Evolutionary conservation across 2,113 vertebrate genomes (phyloP).

Genomic region (Hiodon alosoides): DNA sequence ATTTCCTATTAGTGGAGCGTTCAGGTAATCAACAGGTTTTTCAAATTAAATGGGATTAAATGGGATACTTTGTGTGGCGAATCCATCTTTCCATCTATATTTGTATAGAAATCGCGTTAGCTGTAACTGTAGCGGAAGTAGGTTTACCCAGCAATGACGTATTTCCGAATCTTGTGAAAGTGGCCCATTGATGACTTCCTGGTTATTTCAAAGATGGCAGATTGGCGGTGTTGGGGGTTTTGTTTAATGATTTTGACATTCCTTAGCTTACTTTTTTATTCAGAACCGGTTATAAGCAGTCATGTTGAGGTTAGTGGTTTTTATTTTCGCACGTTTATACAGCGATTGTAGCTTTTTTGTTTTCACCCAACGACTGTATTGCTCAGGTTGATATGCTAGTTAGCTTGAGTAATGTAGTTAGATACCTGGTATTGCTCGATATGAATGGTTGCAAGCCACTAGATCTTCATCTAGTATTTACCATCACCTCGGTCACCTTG

Average conservation of each 20-base stretch:
- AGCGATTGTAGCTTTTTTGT: no score
- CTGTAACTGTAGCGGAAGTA: no score
- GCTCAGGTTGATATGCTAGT: neutral
- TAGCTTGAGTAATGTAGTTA: neutral
- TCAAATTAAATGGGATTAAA: no score
- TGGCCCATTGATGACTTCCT: conserved; percentile 4
- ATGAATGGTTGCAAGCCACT: neutral
- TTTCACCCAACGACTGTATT: no score
- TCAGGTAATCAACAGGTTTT: no score
- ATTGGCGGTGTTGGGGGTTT: conserved; percentile 5
- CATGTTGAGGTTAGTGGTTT: conserved; percentile 50
- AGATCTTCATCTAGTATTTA: neutral
- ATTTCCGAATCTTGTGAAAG: no score
- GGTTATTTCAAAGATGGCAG: conserved; percentile 31
- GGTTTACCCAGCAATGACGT: no score
- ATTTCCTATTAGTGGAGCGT: no score
- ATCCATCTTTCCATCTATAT: no score
- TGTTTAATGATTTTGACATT: conserved; percentile 42
- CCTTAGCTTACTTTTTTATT: conserved; percentile 32
- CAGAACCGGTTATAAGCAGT: conserved; percentile 20
- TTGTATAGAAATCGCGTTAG: no score
- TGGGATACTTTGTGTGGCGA: no score
- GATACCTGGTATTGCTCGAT: neutral
- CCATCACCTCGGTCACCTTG: neutral
- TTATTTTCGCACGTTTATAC: no score